Evolutionary conservation across 2,797 vertebrate genomes (phyloP), one percentile per base, ranked within the genome.

Genomic region (Phoebastria nigripes): DNA sequence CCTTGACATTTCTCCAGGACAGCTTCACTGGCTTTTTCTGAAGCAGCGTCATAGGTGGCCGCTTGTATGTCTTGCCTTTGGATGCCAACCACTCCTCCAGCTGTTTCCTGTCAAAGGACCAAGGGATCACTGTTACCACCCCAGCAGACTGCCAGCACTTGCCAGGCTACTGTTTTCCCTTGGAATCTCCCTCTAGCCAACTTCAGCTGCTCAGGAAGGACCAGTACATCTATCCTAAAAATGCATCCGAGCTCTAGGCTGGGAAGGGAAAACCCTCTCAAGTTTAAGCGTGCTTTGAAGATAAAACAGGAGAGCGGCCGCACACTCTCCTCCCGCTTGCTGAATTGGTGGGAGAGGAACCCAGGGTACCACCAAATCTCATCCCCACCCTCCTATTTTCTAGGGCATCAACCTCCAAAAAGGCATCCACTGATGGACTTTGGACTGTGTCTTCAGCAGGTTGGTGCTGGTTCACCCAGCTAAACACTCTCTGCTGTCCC

Each of bases 51-150:
- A 99, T 99, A 0, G 99, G 98, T 0, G 99, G 99, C 12, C 99
- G 98, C 89, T 99, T 99, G 97, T 99, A 99, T 1, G 97, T 97
- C 95, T 98, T 99, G 12, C 99, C 99, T 82, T 98, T 99, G 37
- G 98, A 96, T 55, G 98, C 97, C 35, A 98, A 79, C 99, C 99
- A 99, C 73, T 99, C 98, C 94, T 99, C 97, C 44, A 99, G 98
- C 70, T 99, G 98, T 78, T 94, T 98, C 97, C 99, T 99, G 90
- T 76, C 19, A 76, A 90, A 93, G 63, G 18, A 47, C 8, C 47
- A 2, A 65, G 24, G 25, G 52, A 74, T 58, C 19, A 6, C n/a
- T 39, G 44, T 86, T 28, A 91, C 26, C 66, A 76, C 19, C 19
- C 33, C 87, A 87, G 44, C 10, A 79, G 37, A 37, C 4, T 2